Conservation (phyloP, 1,140 invertebrate species). For the Drosophila auraria region DNA sequence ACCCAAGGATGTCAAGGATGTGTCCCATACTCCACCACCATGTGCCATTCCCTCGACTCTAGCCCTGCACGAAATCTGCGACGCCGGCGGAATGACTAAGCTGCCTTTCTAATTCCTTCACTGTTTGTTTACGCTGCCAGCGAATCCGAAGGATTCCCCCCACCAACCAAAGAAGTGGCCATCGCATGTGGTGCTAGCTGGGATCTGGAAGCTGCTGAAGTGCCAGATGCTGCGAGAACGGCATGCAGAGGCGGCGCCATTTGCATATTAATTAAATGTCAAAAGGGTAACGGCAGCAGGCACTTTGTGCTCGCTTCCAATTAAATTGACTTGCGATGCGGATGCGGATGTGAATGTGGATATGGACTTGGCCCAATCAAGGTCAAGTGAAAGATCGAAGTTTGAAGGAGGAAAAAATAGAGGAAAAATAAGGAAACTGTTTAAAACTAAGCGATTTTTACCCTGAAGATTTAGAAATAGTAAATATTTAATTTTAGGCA, state of each 20-base stretch:
- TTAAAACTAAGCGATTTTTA: neutral
- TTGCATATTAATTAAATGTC: slow-evolving; percentile 83
- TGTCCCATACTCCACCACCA: neutral
- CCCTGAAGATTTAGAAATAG: no score
- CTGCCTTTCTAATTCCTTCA: slow-evolving; percentile 70
- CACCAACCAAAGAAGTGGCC: slow-evolving; percentile 28
- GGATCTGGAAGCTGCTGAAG: slow-evolving; percentile 17
- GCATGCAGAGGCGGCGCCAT: slow-evolving; percentile 46
- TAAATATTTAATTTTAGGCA: no score
- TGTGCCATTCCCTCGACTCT: slow-evolving; percentile 11
- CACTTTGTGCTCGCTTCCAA: slow-evolving; percentile 43
- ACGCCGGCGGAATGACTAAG: slow-evolving; percentile 74
- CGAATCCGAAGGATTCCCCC: slow-evolving; percentile 5
- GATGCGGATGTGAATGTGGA: neutral
- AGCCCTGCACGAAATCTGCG: slow-evolving; percentile 76
- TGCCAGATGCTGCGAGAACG: slow-evolving; percentile 37
- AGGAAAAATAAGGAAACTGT: neutral
- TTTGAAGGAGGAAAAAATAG: neutral
- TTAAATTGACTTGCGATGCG: slow-evolving; percentile 48
- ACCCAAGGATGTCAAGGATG: slow-evolving; percentile 41
- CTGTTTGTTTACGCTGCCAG: slow-evolving; percentile 45
- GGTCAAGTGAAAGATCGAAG: neutral
- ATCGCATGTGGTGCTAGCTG: slow-evolving; percentile 25
- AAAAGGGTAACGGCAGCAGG: slow-evolving; percentile 62
- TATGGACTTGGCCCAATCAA: slow-evolving; percentile 23